phyloP scores from a whole-genome alignment of 2,797 vertebrate species.

The Chelon auratus region DNA sequence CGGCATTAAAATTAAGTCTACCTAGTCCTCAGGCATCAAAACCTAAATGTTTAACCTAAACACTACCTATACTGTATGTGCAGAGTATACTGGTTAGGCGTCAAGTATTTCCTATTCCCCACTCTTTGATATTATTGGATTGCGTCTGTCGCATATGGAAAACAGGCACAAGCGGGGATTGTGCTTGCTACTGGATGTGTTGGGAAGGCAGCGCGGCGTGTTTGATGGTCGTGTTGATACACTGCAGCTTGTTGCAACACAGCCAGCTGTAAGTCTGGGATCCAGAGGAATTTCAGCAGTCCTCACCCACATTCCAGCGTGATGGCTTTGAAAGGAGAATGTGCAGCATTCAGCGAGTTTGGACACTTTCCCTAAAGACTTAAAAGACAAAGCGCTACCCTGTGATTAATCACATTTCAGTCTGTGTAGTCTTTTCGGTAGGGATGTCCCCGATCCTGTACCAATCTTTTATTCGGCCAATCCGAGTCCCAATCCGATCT shows the following conservation, averaged over 20 bases:
- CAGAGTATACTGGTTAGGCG: background rate
- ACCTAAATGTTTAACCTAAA: background rate
- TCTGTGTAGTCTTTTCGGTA: too few species aligned
- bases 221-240: conserved; percentile 24
- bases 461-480: too few species aligned
- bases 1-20: too few species aligned
- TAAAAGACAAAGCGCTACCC: background rate
- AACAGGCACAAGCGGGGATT: conserved; percentile 14
- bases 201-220: background rate
- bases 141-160: conserved; percentile 3
- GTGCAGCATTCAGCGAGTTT: background rate
- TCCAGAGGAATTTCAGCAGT: conserved; percentile 41
- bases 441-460: too few species aligned
- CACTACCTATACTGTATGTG: background rate
- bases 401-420: background rate
- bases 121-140: background rate
- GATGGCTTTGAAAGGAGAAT: conserved; percentile 6
- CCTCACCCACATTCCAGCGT: conserved; percentile 29
- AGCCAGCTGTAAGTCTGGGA: conserved; percentile 32
- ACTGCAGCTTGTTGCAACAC: conserved; percentile 38
- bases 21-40: background rate
- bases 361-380: background rate
- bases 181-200: conserved; percentile 35
- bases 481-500: too few species aligned
- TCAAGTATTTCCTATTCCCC: background rate